Evolutionary conservation across 1,140 invertebrate genomes (phyloP), one percentile per base, ranked within the genome.

Genomic region (Ostrea edulis): DNA sequence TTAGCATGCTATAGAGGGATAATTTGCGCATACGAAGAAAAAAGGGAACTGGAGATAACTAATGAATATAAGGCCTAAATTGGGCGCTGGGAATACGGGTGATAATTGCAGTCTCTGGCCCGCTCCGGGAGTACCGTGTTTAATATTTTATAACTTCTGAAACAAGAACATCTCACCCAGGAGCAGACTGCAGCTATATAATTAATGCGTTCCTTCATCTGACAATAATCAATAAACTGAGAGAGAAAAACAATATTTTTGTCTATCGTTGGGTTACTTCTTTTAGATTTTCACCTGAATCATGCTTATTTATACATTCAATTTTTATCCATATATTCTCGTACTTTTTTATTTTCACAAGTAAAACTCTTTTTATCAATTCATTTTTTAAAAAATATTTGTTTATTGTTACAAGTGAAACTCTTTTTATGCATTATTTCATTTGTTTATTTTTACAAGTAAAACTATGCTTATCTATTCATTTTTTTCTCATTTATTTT

Each of bases 111-210:
- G 68, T 12, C 29, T 29, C 68, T 35, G 8, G 11, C 22, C 22
- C 29, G 3, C 12, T 71, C 25, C 8, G 29, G 68, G 29, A 71
- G 68, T 9, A 35, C 68, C 22, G 29, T 35, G 68, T 71, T 58
- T 71, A 71, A 71, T 71, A 71, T 71, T 71, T 71, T 71, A 71
- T 71, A 71, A 71, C 22, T 71, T 25, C 22, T 71, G 12, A 22
- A 68, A 25, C 65, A 68, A 68, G 14, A 29, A 12, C 4, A 29
- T 29, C 68, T 71, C 68, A 71, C 68, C 29, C 0, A 29, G 68
- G 68, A 71, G 22, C 22, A 8, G n/a, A 25, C 14, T 71, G 22
- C 68, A 71, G 68, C 22, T n/a, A 25, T 35, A 71, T 71, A 71
- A 71, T 71, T 71, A 25, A 71, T 71, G 68, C 25, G 55, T 71